phyloP scores from a whole-genome alignment of 2,113 vertebrate genomes.

The Ursus arctos region DNA sequence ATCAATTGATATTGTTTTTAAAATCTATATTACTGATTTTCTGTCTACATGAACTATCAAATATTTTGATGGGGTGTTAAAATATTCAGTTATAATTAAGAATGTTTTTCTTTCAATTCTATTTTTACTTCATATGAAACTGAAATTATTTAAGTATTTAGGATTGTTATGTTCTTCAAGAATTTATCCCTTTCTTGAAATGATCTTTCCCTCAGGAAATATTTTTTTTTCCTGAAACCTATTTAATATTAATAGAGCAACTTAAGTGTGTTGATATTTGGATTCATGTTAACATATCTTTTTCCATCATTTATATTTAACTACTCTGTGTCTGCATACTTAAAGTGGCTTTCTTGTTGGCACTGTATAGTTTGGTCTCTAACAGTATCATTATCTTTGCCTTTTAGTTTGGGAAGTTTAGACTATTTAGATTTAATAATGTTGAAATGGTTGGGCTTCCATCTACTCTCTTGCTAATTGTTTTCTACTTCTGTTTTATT shows the following conservation, averaged over 20 bases:
- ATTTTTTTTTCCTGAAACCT: not conserved
- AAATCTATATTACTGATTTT: not conserved
- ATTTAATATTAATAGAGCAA: not conserved
- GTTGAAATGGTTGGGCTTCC: not conserved
- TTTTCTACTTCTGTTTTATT: not conserved
- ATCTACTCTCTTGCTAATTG: not conserved
- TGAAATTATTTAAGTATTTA: not conserved
- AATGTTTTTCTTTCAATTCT: not conserved
- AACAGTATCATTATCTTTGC: not conserved
- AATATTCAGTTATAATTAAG: not conserved
- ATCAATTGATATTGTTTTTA: not conserved
- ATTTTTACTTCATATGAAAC: not conserved
- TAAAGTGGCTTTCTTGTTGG: not conserved
- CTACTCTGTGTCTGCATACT: not conserved
- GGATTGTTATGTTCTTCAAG: not conserved
- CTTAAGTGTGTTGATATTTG: not conserved
- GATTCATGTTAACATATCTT: not conserved
- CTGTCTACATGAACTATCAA: not conserved
- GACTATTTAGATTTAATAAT: not conserved
- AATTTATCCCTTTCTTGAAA: not conserved
- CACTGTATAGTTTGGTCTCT: not conserved
- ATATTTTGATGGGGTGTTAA: not conserved
- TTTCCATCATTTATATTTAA: not conserved
- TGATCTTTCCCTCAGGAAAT: not conserved
- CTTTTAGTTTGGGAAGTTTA: not conserved